These are phyloP conservation scores for Proterorhinus semilunaris DNA, from an alignment of 2,113 vertebrate species.

Conservation along the genomic window DNA sequence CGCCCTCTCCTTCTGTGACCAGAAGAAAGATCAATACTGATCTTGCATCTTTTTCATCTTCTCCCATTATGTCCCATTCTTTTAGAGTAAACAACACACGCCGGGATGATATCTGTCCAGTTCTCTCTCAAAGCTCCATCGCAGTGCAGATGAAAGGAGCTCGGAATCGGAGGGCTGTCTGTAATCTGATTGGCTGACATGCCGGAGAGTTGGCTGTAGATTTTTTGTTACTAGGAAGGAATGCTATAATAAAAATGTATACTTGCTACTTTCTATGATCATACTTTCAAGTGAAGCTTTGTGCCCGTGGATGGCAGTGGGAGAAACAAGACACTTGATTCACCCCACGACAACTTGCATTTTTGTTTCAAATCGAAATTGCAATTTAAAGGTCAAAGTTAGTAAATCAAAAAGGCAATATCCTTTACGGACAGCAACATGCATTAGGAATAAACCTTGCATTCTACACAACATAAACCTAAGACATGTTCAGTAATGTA, in stretches of 20 bases:
- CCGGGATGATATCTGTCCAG: slow-evolving; percentile 41
- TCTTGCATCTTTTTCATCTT: not conserved
- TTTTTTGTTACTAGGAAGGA: slow-evolving; percentile 68
- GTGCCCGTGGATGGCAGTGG: no score
- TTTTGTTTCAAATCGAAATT: no score
- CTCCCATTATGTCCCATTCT: slow-evolving; percentile 18
- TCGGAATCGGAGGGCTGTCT: slow-evolving; percentile 58
- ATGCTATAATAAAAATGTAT: slow-evolving; percentile 46
- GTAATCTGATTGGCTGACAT: slow-evolving; percentile 70
- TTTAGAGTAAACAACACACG: slow-evolving; percentile 49
- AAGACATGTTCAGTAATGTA: no score
- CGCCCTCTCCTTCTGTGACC: slow-evolving; percentile 5
- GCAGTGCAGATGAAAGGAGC: slow-evolving; percentile 52
- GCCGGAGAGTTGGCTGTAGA: slow-evolving; percentile 53
- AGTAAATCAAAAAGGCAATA: no score
- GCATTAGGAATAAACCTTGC: no score
- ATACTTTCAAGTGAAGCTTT: no score
- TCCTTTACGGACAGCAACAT: no score
- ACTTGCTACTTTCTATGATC: no score
- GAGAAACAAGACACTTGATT: no score
- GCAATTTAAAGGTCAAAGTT: no score
- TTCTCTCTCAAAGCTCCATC: slow-evolving; percentile 44
- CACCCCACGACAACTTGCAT: no score
- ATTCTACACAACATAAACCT: no score
- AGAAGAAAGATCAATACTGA: not conserved